Base-by-base conservation (phyloP, 2,888 invertebrate genomes). In the Dynastes grantii region DNA sequence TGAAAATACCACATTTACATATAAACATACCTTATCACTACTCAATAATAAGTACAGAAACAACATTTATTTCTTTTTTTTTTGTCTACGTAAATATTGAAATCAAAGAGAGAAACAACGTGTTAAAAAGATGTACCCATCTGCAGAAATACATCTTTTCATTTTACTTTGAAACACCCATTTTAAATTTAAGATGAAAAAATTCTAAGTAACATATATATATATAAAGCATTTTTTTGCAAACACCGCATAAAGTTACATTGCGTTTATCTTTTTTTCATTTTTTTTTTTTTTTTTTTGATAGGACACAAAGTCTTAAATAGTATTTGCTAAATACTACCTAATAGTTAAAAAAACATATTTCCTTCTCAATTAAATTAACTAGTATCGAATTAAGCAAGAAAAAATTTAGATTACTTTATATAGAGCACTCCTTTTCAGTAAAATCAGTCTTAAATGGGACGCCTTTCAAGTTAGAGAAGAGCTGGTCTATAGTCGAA, bases 1-100 rank as follows among this genome's bases (percentile, higher is more conserved):
- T 73, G 73, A 73, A 61, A 73, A 73, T 73, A 73, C 73, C 73
- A 73, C 73, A 73, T 73, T 73, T 73, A 73, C 73, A 73, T 73
- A 73, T 73, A 73, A 73, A 73, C 73, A 73, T 73, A 73, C 73
- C 61, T 29, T 73, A 73, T 73, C 73, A 73, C 73, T 73, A 73
- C 73, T 58, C 73, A 73, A 73, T 71, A 55, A 71, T 73, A 73
- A 61, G 40, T 58, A 73, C 73, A 73, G 40, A 73, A 73, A 73
- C 40, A 61, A 73, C 73, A 73, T 73, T 73, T 73, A 73, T 73
- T 61, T 73, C 32, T 71, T 32, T 71, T 55, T n/a, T 53, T 55
- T 61, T 29, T 22, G 11, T 61, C n/a, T 61, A 61, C 22, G 29
- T 61, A 9, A 61, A 29, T 22, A 29, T 13, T 13, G 61, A 61